A percentile compares a stretch with the other conserved stretches of the same genome.
Conservation (phyloP, 2,113 vertebrate genomes). For the Podarcis cretensis region DNA sequence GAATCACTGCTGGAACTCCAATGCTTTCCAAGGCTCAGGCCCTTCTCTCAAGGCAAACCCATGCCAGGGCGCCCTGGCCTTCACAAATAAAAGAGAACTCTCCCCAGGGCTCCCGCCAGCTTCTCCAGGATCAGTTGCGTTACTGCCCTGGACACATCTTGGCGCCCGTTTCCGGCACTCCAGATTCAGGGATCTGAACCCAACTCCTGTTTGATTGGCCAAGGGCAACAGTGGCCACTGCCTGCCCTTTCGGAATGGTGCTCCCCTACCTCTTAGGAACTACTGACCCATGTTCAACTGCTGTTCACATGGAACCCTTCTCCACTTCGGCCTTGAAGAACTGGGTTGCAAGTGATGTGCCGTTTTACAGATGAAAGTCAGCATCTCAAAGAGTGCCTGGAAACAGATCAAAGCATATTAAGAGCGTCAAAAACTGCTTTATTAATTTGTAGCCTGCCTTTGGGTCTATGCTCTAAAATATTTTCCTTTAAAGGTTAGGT, state of each 20-base stretch:
- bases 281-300: no score
- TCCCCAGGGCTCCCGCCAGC: no score
- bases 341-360: not conserved
- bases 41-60: no score
- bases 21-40: no score
- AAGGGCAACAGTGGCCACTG: no score
- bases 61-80: no score
- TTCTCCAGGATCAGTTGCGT: not conserved
- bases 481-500: not conserved
- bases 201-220: not conserved
- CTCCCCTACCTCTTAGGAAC: no score
- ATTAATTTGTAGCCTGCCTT: not conserved
- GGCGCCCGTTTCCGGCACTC: not conserved
- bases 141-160: not conserved
- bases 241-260: no score
- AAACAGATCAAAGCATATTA: constrained; percentile 26
- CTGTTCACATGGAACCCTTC: not conserved
- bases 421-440: not conserved
- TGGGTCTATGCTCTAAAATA: not conserved
- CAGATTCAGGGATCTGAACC: not conserved
- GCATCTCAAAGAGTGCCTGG: not conserved
- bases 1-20: no score
- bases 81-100: no score
- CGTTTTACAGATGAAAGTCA: not conserved
- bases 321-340: not conserved